A percentile compares a stretch with the other conserved stretches of the same genome.
These are phyloP conservation scores for Lasiommata megera DNA, from an alignment of 2,888 invertebrate genomes.

Conservation along the genomic window DNA sequence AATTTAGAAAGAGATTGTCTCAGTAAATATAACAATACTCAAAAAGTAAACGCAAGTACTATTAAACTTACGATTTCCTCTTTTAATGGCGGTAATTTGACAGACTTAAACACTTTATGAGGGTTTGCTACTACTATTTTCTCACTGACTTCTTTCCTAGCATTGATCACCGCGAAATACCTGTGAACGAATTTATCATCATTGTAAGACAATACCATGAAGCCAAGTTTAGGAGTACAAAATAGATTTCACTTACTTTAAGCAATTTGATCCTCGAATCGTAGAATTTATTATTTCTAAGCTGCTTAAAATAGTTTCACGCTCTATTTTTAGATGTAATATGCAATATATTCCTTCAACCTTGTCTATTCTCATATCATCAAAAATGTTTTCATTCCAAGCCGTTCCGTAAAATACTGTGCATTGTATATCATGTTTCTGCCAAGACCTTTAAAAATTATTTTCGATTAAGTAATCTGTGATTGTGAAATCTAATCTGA, in stretches of 20 bases:
- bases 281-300: conserved; percentile 14
- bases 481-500: too few relatives aligned
- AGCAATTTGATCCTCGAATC: background rate
- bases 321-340: background rate
- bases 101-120: too few relatives aligned
- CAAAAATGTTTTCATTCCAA: conserved; percentile 5
- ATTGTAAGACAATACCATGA: too few relatives aligned
- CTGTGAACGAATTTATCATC: conserved; percentile 10
- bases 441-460: too few relatives aligned
- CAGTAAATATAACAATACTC: too few relatives aligned
- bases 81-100: too few relatives aligned
- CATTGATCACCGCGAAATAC: conserved; percentile 19
- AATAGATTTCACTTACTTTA: conserved; percentile 15
- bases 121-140: too few relatives aligned
- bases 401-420: background rate
- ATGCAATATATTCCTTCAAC: conserved; percentile 24
- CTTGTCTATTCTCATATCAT: background rate
- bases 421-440: conserved; percentile 12
- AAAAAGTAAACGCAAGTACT: too few relatives aligned
- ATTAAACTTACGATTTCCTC: too few relatives aligned
- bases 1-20: too few relatives aligned
- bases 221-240: too few relatives aligned
- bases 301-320: background rate
- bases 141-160: background rate
- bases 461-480: too few relatives aligned